Percentiles rank a stretch among this genome's conserved stretches.
Evolutionary conservation across 1,140 invertebrate genomes (phyloP).

Genomic region (Drosophila miranda): DNA sequence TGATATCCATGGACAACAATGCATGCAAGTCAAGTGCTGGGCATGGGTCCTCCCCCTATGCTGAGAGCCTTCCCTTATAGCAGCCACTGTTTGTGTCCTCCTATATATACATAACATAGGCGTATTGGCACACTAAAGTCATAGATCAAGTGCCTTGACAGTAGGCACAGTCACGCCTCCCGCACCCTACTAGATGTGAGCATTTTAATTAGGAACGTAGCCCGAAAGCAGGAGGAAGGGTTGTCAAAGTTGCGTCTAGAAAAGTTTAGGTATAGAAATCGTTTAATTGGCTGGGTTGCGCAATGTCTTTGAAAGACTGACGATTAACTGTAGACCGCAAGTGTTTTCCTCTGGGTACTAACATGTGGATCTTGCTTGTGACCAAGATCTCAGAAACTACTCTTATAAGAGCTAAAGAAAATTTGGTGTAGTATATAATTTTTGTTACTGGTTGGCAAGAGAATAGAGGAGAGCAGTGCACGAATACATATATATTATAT

Average conservation of each 20-base stretch:
- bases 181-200: conserved; percentile 52
- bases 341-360: too few species aligned
- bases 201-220: conserved; percentile 43
- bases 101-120: conserved; percentile 26
- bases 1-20: conserved; percentile 66
- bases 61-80: conserved; percentile 4
- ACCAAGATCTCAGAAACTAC: too few species aligned
- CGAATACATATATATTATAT: too few species aligned
- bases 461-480: too few species aligned
- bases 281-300: too few species aligned
- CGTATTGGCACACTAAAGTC: conserved; percentile 74
- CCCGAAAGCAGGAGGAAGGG: conserved; percentile 2
- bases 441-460: too few species aligned
- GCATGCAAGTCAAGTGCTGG: conserved; percentile 61
- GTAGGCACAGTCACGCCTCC: conserved; percentile 31
- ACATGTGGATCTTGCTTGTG: too few species aligned
- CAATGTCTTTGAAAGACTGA: too few species aligned
- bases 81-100: conserved; percentile 5
- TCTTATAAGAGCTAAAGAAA: too few species aligned
- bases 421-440: too few species aligned
- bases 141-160: conserved; percentile 66
- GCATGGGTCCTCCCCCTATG: not conserved
- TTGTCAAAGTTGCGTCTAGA: conserved; percentile 6
- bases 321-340: too few species aligned
- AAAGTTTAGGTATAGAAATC: conserved; percentile 13